These are phyloP conservation scores for Puma concolor DNA, from an alignment of 2,113 vertebrate genomes.

Conservation along the genomic window DNA sequence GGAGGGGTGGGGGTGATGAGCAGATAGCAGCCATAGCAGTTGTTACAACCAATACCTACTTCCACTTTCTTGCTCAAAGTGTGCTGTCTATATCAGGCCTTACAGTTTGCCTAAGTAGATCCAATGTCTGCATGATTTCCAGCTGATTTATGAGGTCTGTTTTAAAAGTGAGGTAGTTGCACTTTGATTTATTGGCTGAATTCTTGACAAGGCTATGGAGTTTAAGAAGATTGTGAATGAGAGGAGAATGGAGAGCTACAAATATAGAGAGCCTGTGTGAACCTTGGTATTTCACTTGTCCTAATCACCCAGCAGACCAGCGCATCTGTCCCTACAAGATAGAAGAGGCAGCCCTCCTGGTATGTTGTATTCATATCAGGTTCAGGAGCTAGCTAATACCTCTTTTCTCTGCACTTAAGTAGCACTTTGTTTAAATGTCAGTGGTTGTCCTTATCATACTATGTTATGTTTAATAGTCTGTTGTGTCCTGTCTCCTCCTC, in stretches of 20 bases:
- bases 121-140: not conserved
- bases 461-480: constrained; percentile 33
- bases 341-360: not conserved
- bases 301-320: not conserved
- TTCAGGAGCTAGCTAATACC: constrained; percentile 23
- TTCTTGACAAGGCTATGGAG: constrained; percentile 23
- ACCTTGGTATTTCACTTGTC: constrained; percentile 15
- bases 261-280: not conserved
- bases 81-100: not conserved
- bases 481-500: not conserved
- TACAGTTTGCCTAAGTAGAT: not conserved
- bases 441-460: constrained; percentile 19
- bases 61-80: not conserved
- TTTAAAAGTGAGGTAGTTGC: not conserved
- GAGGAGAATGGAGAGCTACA: constrained; percentile 30
- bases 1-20: not conserved
- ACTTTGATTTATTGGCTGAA: constrained; percentile 35
- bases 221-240: constrained; percentile 31
- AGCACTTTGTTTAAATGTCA: constrained; percentile 49
- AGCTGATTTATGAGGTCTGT: not conserved
- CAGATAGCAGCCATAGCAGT: not conserved
- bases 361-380: not conserved
- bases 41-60: not conserved
- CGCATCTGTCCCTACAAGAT: not conserved
- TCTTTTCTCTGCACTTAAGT: not conserved